These are phyloP conservation scores for Lytechinus variegatus DNA, from an alignment of 35 echinoderm and acorn worm genomes.

Conservation along the genomic window DNA sequence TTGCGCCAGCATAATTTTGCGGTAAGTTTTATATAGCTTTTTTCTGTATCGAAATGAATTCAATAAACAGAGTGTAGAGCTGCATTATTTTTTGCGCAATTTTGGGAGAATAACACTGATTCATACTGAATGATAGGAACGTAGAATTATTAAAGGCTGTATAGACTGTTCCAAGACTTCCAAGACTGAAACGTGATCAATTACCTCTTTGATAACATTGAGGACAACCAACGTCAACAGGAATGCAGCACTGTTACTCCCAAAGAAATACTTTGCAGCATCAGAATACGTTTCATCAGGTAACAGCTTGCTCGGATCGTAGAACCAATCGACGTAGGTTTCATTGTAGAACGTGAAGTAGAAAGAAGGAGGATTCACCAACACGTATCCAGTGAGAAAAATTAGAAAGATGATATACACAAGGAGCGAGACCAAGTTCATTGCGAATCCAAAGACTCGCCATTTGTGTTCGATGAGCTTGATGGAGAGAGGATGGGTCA, in stretches of 20 bases:
- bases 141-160: too few relatives aligned
- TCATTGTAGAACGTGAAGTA: neutral
- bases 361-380: neutral
- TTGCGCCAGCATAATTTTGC: too few relatives aligned
- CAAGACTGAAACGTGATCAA: too few relatives aligned
- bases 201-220: neutral
- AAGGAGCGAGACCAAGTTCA: neutral
- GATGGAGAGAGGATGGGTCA: constrained; percentile 23
- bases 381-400: neutral
- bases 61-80: too few relatives aligned
- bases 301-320: neutral
- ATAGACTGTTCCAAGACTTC: too few relatives aligned
- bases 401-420: neutral
- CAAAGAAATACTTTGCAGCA: neutral
- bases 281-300: neutral
- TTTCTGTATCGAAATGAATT: too few relatives aligned
- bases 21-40: too few relatives aligned
- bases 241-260: neutral
- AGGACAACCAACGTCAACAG: neutral
- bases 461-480: constrained; percentile 32
- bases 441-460: neutral
- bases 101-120: too few relatives aligned
- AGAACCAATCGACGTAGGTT: neutral
- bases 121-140: too few relatives aligned
- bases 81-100: too few relatives aligned